Evolutionary conservation across 1,140 invertebrate genomes (phyloP), one percentile per base, ranked within the genome.

Genomic region (Dendroctonus valens): DNA sequence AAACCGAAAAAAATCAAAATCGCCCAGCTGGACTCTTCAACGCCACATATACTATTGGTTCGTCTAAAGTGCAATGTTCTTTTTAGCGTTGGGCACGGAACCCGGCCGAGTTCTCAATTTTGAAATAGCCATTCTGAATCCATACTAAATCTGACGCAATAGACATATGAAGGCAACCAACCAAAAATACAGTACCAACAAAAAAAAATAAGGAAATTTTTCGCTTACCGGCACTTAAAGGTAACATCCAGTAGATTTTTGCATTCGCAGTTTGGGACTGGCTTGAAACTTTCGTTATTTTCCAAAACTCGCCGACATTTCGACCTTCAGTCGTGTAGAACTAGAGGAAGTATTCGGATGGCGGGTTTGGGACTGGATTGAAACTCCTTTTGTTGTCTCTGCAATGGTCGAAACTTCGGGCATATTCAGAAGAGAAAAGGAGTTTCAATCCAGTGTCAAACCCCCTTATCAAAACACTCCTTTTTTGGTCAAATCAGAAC

Each of bases 61-160:
- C 44, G 6, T 64, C 61, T 60, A 48, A 50, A 63, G 52, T 59
- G 59, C 63, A 66, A 55, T 42, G 51, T 83, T 83, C 62, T 68
- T 73, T 79, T 82, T 75, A 79, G 82, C 81, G 53, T 76, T 79
- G 77, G 75, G 76, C 75, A 79, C 77, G 78, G 79, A 78, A 78
- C 77, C 79, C 77, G 80, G 79, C 48, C 79, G 80, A 79, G 82
- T 83, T 85, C 84, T 86, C 84, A 86, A 84, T 81, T 46, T 82
- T 83, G 82, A 84, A 86, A 85, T 85, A 85, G 84, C 82, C 83
- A 84, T 81, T 81, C 79, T 79, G 80, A 78, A 84, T 82, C 81
- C 83, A 85, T 79, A 83, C 81, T 80, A 82, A 83, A 84, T 73
- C 75, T 74, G 82, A 82, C 78, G 80, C 84, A 85, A 85, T 85